These are phyloP conservation scores for Eidolon helvum DNA, from an alignment of 2,113 vertebrate genomes.

Conservation along the genomic window DNA sequence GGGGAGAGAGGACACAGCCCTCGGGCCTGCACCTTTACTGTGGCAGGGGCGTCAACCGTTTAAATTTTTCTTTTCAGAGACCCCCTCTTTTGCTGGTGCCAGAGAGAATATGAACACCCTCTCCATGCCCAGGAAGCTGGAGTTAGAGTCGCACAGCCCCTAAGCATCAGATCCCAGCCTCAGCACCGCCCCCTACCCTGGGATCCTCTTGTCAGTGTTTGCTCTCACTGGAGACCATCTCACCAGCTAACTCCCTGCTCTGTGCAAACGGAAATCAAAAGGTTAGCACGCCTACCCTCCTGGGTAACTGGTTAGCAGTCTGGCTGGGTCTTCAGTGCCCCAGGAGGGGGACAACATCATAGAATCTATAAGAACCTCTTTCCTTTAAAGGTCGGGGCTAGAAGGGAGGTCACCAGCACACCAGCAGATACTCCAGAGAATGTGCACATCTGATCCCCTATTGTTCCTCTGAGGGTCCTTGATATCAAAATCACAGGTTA, in stretches of 20 bases:
- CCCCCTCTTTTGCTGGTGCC: not conserved
- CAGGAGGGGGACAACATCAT: not conserved
- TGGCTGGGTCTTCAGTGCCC: not conserved
- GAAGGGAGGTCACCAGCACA: not conserved
- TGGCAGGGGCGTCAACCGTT: not conserved
- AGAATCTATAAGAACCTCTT: not conserved
- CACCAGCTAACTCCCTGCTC: not conserved
- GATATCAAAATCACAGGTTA: not conserved
- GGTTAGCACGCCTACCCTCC: not conserved
- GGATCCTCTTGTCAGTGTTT: not conserved
- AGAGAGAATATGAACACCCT: not conserved
- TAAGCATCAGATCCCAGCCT: not conserved
- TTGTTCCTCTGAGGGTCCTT: not conserved
- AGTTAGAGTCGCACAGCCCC: fast-evolving
- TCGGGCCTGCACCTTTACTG: not conserved
- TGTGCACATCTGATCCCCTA: not conserved
- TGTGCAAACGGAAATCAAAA: not conserved
- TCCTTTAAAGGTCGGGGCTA: not conserved
- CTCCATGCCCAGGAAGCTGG: not conserved
- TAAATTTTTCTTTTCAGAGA: not conserved
- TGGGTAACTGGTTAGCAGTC: too few relatives aligned
- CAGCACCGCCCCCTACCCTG: not conserved
- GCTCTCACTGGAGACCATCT: not conserved
- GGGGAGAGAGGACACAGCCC: not conserved
- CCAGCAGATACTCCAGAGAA: not conserved